Percentiles rank a stretch among this genome's conserved stretches.
Conservation (phyloP, 2,113 vertebrate genomes). For the Erythrocebus patas region DNA sequence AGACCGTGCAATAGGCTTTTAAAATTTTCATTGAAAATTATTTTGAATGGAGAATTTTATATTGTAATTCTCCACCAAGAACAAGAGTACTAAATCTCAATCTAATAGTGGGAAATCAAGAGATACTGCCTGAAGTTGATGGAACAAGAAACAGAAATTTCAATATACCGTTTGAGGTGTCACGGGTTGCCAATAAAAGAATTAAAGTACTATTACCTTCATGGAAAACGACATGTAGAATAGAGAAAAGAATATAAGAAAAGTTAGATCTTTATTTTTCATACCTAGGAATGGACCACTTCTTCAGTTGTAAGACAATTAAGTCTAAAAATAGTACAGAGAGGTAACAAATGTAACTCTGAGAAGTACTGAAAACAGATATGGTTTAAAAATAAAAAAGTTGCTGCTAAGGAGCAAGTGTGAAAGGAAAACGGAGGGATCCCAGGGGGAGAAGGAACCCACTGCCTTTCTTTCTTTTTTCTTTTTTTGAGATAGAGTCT, state of each 20-base stretch:
- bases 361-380: not conserved
- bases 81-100: not conserved
- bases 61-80: not conserved
- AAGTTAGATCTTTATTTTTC: not conserved
- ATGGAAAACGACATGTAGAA: not conserved
- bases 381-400: not conserved
- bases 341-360: not conserved
- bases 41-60: conserved; percentile 23
- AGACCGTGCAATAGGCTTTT: not conserved
- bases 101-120: not conserved
- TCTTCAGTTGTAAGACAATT: not conserved
- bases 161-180: not conserved
- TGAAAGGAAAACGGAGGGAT: not conserved
- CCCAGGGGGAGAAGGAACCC: not conserved
- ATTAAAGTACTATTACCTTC: not conserved
- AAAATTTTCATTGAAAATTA: conserved; percentile 5
- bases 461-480: not conserved
- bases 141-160: not conserved
- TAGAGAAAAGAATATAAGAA: not conserved
- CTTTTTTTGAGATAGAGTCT: too few species aligned
- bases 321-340: not conserved
- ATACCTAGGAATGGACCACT: not conserved
- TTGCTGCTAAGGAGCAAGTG: not conserved
- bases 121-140: not conserved
- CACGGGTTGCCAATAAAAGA: not conserved